These are phyloP conservation scores for Centropus bengalensis DNA, from an alignment of 2,113 vertebrate species.

Conservation along the genomic window DNA sequence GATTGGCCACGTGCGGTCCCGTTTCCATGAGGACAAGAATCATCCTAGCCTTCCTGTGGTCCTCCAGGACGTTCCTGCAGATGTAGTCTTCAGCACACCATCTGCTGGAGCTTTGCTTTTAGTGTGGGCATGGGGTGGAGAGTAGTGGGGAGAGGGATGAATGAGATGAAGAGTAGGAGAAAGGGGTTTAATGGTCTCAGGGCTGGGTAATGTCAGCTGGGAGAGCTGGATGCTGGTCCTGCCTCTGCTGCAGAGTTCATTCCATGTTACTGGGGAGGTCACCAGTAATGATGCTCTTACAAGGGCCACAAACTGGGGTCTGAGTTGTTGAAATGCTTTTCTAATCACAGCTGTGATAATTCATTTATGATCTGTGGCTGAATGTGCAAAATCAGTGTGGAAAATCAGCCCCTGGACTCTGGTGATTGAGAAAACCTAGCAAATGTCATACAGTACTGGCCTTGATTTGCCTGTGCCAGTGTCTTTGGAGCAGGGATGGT, in stretches of 20 bases:
- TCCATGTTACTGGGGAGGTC: background rate
- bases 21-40: background rate
- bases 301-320: background rate
- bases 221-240: background rate
- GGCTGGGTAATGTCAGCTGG: background rate
- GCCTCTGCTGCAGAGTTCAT: background rate
- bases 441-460: background rate
- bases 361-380: background rate
- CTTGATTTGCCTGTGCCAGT: background rate
- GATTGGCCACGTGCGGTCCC: background rate
- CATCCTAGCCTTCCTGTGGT: background rate
- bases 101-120: background rate
- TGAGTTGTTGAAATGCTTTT: background rate
- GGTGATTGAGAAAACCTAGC: background rate
- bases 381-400: background rate
- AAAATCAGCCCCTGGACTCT: background rate
- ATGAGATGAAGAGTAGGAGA: background rate
- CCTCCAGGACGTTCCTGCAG: background rate
- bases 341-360: background rate
- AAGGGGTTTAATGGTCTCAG: background rate
- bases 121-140: background rate
- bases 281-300: background rate
- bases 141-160: background rate
- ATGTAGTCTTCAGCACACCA: background rate
- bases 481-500: background rate